Conservation (phyloP, 2,113 vertebrate species). For the Xyrauchen texanus region DNA sequence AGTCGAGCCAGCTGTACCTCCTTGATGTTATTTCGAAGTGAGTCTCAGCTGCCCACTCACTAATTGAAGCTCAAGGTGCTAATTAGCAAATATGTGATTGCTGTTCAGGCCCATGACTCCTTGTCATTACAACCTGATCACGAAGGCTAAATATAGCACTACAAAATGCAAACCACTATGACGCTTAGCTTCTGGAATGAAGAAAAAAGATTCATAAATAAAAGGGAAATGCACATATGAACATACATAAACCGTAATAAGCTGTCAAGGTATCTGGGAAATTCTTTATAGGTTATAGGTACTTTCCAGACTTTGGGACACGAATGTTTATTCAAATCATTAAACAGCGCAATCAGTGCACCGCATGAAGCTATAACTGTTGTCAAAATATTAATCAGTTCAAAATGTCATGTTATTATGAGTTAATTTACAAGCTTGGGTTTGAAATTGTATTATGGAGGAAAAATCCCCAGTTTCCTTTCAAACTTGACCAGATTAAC, state of each 20-base stretch:
- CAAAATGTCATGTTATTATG: not conserved
- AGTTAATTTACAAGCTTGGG: too few relatives aligned
- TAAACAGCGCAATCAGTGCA: not conserved
- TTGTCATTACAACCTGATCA: slow-evolving; percentile 18
- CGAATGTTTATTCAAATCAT: not conserved
- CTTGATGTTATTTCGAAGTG: not conserved
- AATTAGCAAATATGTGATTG: slow-evolving; percentile 48
- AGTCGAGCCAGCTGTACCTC: not conserved
- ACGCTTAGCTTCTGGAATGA: not conserved
- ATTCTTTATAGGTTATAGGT: not conserved
- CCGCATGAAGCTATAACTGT: not conserved
- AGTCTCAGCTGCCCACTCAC: slow-evolving; percentile 43
- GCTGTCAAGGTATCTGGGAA: too few relatives aligned
- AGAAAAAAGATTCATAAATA: not conserved
- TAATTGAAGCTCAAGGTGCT: slow-evolving; percentile 38
- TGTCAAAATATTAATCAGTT: not conserved
- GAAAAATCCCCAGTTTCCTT: too few relatives aligned
- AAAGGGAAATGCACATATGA: not conserved
- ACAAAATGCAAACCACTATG: slow-evolving; percentile 25
- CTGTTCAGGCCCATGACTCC: slow-evolving; percentile 22
- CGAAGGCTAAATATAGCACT: slow-evolving; percentile 40
- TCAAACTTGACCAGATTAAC: too few relatives aligned
- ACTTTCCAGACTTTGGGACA: not conserved
- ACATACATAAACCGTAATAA: not conserved
- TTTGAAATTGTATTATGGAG: too few relatives aligned